Conservation (phyloP, 2,888 invertebrate genomes). For the Megamerina dolium region DNA sequence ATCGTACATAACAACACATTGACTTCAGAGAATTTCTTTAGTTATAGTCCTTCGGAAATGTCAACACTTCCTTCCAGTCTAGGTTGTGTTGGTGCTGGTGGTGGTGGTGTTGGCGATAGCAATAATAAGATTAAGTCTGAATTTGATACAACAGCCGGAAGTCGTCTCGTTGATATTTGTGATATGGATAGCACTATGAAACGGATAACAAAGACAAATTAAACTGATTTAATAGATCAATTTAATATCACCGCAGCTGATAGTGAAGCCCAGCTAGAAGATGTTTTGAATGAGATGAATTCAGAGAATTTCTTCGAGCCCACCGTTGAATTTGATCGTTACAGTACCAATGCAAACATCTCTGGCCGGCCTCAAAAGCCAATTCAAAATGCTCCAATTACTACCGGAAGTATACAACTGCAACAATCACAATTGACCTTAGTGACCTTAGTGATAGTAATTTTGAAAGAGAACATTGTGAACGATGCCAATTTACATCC, state of each 20-base stretch:
- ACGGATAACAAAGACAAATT: background rate
- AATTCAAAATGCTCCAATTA: slow-evolving; percentile 1
- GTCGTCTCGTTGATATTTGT: too few relatives aligned
- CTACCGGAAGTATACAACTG: background rate
- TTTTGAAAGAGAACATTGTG: slow-evolving; percentile 39
- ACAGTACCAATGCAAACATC: background rate
- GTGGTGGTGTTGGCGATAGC: too few relatives aligned
- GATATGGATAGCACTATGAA: background rate
- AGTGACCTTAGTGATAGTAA: slow-evolving; percentile 30
- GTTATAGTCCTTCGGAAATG: too few relatives aligned
- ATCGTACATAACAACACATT: background rate
- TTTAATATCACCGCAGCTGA: slow-evolving; percentile 9
- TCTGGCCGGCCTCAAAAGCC: background rate
- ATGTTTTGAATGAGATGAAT: slow-evolving; percentile 23
- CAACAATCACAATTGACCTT: slow-evolving; percentile 11
- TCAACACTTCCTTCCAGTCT: too few relatives aligned
- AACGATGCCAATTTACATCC: slow-evolving; percentile 46
- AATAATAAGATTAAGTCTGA: too few relatives aligned
- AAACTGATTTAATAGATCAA: slow-evolving; percentile 5
- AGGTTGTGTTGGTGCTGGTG: too few relatives aligned
- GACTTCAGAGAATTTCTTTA: background rate
- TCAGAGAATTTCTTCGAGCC: slow-evolving; percentile 22
- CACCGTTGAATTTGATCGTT: slow-evolving; percentile 1
- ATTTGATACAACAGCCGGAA: too few relatives aligned
- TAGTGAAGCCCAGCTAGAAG: slow-evolving; percentile 17